These are phyloP conservation scores for Aspiorhynchus laticeps DNA, from an alignment of 2,113 vertebrate genomes.

Conservation along the genomic window DNA sequence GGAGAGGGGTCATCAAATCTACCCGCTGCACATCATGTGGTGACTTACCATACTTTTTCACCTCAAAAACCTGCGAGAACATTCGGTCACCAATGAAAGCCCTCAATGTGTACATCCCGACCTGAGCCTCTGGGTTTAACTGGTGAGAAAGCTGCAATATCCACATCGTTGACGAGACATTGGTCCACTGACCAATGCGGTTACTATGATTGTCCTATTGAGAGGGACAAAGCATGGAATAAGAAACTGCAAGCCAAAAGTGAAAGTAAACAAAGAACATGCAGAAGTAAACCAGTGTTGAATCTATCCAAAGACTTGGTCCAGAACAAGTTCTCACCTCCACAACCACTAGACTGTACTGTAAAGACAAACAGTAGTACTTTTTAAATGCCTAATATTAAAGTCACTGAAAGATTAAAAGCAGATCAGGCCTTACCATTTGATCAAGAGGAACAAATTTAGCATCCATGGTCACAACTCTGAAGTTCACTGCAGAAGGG, in stretches of 20 bases:
- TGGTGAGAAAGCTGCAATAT: slow-evolving; percentile 69
- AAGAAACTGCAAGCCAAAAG: neutral
- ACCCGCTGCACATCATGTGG: neutral
- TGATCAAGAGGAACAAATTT: neutral
- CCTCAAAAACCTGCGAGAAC: slow-evolving; percentile 61
- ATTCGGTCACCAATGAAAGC: neutral
- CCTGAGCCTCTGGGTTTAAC: slow-evolving; percentile 67
- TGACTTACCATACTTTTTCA: slow-evolving; percentile 65
- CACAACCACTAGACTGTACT: neutral
- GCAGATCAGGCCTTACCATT: neutral
- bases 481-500: neutral
- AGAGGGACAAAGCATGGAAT: neutral
- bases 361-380: no score
- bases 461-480: neutral
- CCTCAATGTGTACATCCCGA: slow-evolving; percentile 60
- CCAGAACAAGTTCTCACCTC: neutral
- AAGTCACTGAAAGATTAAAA: no score
- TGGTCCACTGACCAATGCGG: slow-evolving; percentile 72
- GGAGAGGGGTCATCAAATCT: neutral
- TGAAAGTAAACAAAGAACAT: neutral
- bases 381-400: no score
- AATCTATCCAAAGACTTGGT: neutral
- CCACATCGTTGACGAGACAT: slow-evolving; percentile 48
- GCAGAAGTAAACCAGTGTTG: no score
- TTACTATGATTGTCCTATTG: slow-evolving; percentile 62